Evolutionary conservation across 2,888 invertebrate genomes (phyloP), one percentile per base, ranked within the genome.

Genomic region (Caenorhabditis panamensis): DNA sequence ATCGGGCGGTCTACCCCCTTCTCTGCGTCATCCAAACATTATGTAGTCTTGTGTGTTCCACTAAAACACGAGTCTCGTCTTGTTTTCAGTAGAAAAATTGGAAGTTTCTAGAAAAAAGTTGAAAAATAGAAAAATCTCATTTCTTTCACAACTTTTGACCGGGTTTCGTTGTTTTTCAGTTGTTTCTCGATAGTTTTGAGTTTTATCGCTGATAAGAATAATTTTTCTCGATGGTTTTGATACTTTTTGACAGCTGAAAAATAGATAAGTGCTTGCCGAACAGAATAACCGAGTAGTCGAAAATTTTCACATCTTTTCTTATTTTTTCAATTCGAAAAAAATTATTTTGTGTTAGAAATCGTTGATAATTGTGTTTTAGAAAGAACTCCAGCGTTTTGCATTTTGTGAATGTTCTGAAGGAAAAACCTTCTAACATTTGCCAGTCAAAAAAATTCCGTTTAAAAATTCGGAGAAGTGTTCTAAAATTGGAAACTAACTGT

Each of bases 41-140:
- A 20, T 31, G 26, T 22, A 6, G 9, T 44, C 2, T 9, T 6
- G 8, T 18, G n/a, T 37, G 26, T 37, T 11, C n/a, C 8, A 62
- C 22, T 44, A 24, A 47, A 44, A 61, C 18, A 6, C 20, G 16
- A 13, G 28, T 51, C 49, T 47, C 49, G n/a, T 16, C 31, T 4
- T 26, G 16, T 26, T 44, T 47, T 47, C 20, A 31, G 31, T 47
- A 24, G 18, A 16, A 59, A 37, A 6, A n/a, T 2, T 56, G 18
- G 54, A 56, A 26, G 6, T 16, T 56, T 56, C 26, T 13, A 22
- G 26, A 53, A 53, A 26, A 56, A 31, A n/a, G n/a, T n/a, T n/a
- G n/a, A n/a, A n/a, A n/a, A n/a, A n/a, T 53, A 26, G 53, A 53
- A 53, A 41, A 41, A 41, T 41, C 41, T 18, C n/a, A 9, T 6